Conservation (phyloP, 2,113 vertebrate species). For the Quiscalus mexicanus region DNA sequence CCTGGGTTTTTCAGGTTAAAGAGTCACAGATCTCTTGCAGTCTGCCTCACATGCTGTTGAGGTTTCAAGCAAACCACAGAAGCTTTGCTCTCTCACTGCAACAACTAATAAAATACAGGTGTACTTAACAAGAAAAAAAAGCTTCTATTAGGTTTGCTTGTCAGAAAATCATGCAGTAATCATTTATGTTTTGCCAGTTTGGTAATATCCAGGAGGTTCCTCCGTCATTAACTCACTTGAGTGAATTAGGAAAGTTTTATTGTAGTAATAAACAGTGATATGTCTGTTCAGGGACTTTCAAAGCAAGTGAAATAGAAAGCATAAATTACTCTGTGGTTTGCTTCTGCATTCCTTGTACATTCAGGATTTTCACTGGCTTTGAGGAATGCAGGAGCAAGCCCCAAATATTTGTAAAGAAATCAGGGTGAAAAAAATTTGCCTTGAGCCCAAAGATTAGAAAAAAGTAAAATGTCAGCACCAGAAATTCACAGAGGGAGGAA, state of each 20-base stretch:
- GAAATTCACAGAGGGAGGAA: slow-evolving; percentile 4
- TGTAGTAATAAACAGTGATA: slow-evolving; percentile 43
- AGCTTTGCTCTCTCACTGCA: neutral
- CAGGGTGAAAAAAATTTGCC: slow-evolving; percentile 24
- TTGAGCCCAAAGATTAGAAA: slow-evolving; percentile 20
- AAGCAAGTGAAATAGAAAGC: slow-evolving; percentile 12
- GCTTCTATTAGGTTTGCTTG: neutral
- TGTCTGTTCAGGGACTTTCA: slow-evolving; percentile 41
- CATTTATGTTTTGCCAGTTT: neutral
- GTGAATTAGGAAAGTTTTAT: slow-evolving; percentile 48
- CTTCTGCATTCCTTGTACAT: slow-evolving; percentile 4
- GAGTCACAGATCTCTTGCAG: neutral
- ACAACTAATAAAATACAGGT: neutral
- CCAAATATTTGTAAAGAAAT: slow-evolving; percentile 40
- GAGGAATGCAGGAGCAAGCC: slow-evolving; percentile 30
- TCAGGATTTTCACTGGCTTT: slow-evolving; percentile 13
- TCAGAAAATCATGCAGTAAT: slow-evolving; percentile 5
- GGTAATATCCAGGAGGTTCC: slow-evolving; percentile 18
- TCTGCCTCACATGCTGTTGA: neutral
- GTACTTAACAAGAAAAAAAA: neutral
- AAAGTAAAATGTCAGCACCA: slow-evolving; percentile 38
- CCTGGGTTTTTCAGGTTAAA: neutral
- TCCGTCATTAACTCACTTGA: slow-evolving; percentile 53
- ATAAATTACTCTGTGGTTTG: slow-evolving; percentile 14
- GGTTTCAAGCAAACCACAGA: neutral